Evolutionary conservation across 2,797 vertebrate species (phyloP).

Genomic region (Perodicticus potto): DNA sequence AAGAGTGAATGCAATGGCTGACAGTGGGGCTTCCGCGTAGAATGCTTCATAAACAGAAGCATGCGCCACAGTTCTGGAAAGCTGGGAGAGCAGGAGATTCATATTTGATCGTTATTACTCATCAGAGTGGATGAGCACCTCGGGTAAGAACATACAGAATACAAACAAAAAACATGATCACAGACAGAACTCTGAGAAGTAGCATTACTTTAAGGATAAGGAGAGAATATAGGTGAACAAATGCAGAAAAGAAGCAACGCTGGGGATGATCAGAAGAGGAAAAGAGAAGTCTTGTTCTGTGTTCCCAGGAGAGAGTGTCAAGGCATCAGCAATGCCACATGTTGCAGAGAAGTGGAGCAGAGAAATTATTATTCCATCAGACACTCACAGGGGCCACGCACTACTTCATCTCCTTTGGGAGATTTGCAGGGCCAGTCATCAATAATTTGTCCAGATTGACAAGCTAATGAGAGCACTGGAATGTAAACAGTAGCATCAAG

Average conservation of each 20-base stretch:
- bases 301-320: background rate
- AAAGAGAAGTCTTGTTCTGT: too few relatives aligned
- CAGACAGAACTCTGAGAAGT: background rate
- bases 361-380: background rate
- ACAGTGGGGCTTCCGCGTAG: background rate
- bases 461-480: background rate
- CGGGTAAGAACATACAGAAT: background rate
- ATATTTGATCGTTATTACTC: background rate
- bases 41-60: background rate
- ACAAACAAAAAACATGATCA: background rate
- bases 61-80: background rate
- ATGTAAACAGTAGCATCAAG: background rate
- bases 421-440: too few relatives aligned
- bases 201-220: background rate
- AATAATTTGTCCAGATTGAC: rapidly evolving
- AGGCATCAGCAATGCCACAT: too few relatives aligned
- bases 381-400: background rate
- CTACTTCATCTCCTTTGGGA: background rate
- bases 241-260: background rate
- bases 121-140: background rate
- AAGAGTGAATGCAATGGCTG: background rate
- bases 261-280: background rate
- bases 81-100: background rate
- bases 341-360: background rate
- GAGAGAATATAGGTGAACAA: background rate